phyloP scores from a whole-genome alignment of 2,113 vertebrate genomes.

The Menura novaehollandiae region DNA sequence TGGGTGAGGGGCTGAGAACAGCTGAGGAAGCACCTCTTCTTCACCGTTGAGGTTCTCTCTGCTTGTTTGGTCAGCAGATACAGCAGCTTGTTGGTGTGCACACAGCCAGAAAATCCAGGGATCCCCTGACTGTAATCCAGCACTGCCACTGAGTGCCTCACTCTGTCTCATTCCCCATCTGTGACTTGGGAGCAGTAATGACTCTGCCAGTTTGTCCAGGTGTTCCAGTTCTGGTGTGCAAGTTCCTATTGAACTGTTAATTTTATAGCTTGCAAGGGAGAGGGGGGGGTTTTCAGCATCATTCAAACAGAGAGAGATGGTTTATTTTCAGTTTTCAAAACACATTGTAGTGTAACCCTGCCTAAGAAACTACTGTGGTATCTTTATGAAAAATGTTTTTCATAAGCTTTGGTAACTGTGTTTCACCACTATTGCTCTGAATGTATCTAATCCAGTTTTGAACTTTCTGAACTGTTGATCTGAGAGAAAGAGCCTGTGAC shows the following conservation, averaged over 20 bases:
- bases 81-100: background rate
- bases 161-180: background rate
- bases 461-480: background rate
- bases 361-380: background rate
- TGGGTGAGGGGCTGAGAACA: background rate
- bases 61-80: background rate
- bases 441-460: background rate
- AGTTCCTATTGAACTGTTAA: background rate
- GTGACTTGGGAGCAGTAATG: background rate
- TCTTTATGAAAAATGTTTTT: constrained; percentile 19
- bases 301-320: background rate
- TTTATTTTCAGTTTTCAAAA: constrained; percentile 10
- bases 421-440: background rate
- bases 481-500: background rate
- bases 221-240: background rate
- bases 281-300: background rate
- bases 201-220: background rate
- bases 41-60: background rate
- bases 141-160: background rate
- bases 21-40: background rate
- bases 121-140: background rate
- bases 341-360: background rate
- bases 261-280: background rate
- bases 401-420: background rate
- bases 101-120: background rate